phyloP scores from a whole-genome alignment of 2,797 vertebrate species.

The Silurus lanzhouensis region DNA sequence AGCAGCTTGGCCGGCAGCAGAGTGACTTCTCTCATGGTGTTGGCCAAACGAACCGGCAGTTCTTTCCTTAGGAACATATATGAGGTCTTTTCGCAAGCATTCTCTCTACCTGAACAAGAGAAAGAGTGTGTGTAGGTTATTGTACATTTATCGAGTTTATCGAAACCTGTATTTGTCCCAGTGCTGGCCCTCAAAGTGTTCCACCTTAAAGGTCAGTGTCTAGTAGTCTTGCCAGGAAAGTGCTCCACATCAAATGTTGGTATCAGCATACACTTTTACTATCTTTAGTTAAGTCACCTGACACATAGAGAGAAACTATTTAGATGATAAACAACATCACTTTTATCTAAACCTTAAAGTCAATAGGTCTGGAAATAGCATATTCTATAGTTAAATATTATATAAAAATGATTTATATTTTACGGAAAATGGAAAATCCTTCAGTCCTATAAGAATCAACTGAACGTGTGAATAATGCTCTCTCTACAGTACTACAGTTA shows the following conservation, averaged over 20 bases:
- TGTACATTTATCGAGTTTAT: background rate
- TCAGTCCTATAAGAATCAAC: background rate
- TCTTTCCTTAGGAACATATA: constrained; percentile 87
- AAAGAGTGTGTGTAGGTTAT: constrained; percentile 1
- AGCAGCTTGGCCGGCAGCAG: constrained; percentile 82
- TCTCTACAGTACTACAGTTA: background rate
- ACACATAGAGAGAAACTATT: constrained; percentile 11
- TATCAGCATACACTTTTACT: constrained; percentile 40
- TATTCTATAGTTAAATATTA: background rate
- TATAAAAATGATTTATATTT: background rate
- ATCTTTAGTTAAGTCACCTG: constrained; percentile 33
- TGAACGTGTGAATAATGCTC: background rate
- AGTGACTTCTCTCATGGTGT: constrained; percentile 87
- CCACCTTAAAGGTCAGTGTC: constrained; percentile 26
- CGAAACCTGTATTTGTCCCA: background rate
- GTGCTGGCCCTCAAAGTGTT: background rate
- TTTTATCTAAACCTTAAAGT: background rate
- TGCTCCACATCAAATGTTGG: constrained; percentile 20
- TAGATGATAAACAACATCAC: background rate
- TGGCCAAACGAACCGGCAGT: constrained; percentile 83
- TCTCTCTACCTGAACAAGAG: constrained; percentile 76
- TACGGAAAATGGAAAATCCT: background rate
- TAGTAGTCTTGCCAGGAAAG: constrained; percentile 35
- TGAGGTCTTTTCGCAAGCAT: constrained; percentile 87
- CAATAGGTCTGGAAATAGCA: background rate